Base-by-base conservation (phyloP, 2,888 invertebrate genomes). In the Morinoia aosen region DNA sequence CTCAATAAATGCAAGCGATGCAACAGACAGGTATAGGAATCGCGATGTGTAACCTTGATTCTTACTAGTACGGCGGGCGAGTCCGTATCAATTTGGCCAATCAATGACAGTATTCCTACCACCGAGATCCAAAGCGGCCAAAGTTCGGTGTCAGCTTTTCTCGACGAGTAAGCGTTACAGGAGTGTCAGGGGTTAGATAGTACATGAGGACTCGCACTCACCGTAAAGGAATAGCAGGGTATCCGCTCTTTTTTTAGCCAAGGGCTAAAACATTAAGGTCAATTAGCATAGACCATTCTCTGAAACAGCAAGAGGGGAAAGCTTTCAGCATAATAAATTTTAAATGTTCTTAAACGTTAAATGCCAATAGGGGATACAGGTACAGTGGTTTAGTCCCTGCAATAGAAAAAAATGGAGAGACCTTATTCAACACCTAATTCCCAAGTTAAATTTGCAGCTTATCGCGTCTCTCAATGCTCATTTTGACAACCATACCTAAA, bases 211-310 rank as follows among this genome's bases (percentile, higher is more conserved):
- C 90, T 90, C 93, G 93, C 93, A 93, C 93, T 93, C 93, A 93
- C 93, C 93, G 93, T 93, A 57, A 93, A 93, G 93, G 93, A 48
- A 93, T 93, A 93, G 93, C 93, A 93, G 93, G 93, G 57, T 57
- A 57, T 57, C 93, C 93, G 93, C 93, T 93, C 93, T 93, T 93
- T 57, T 57, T 57, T 93, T 93, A 93, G 93, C 93, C 93, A 93
- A 93, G 93, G 93, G 93, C 93, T 93, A 93, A 93, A 93, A 93
- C 57, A 93, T 93, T 93, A 93, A 57, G 57, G 93, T 93, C 93
- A 93, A 93, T 93, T 93, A 93, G 93, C 93, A 93, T 93, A 93
- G 93, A 93, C 93, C 93, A 93, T 93, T 93, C 93, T 93, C 93
- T 93, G 93, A 93, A 93, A 93, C 93, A 93, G 93, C 93, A 93